Percentiles rank a stretch among this genome's conserved stretches.
Conservation (phyloP, 2,888 invertebrate genomes). For the Nasonia oneida region DNA sequence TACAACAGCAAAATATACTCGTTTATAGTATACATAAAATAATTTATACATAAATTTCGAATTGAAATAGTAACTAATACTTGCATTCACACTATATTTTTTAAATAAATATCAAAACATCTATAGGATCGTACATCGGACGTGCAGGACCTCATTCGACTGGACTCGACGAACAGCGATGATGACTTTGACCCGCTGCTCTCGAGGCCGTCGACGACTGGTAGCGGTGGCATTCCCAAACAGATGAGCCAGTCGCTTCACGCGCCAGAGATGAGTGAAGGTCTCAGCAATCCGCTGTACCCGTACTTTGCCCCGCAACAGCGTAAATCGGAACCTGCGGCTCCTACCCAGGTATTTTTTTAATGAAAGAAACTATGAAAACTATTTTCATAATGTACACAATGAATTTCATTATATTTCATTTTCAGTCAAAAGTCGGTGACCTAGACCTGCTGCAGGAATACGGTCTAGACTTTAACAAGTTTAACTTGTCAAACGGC, state of each 20-base stretch:
- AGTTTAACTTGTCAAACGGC: conserved; percentile 78
- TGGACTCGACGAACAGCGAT: conserved; percentile 84
- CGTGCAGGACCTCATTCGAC: conserved; percentile 83
- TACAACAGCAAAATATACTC: not conserved
- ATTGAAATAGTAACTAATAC: not conserved
- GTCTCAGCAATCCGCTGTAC: conserved; percentile 80
- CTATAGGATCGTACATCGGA: conserved; percentile 62
- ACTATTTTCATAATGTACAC: too few species aligned
- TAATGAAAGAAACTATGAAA: not conserved
- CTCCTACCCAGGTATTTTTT: conserved; percentile 45
- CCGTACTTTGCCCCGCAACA: conserved; percentile 80
- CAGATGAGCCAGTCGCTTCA: conserved; percentile 77
- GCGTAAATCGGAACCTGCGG: conserved; percentile 46
- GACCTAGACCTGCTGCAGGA: conserved; percentile 87
- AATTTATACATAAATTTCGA: not conserved
- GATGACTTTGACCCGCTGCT: conserved; percentile 86
- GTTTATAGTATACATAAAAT: not conserved
- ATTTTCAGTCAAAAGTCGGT: conserved; percentile 70
- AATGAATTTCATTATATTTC: too few species aligned
- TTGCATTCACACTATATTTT: not conserved
- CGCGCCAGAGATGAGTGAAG: conserved; percentile 75
- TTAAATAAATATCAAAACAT: not conserved
- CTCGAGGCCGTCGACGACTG: conserved; percentile 72
- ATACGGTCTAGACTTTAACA: conserved; percentile 87
- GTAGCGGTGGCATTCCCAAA: conserved; percentile 67